These are phyloP conservation scores for Dryococelus australis DNA, from an alignment of 2,888 invertebrate species.

Conservation along the genomic window DNA sequence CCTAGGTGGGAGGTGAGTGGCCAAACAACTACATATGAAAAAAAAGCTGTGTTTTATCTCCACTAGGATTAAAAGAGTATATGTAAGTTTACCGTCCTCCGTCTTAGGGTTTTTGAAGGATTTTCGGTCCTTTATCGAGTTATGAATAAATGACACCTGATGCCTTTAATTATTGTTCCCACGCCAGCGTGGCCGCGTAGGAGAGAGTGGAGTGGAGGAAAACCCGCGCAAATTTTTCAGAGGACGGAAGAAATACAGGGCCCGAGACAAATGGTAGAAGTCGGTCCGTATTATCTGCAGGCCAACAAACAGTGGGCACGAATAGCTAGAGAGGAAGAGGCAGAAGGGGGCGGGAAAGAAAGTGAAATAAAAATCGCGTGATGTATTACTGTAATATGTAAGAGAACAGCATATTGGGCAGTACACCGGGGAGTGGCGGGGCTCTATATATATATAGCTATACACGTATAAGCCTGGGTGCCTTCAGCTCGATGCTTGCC, in stretches of 20 bases:
- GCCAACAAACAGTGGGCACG: conserved; percentile 1
- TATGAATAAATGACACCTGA: too few relatives aligned
- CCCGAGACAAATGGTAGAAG: neutral
- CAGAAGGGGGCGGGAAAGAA: neutral
- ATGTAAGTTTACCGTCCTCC: too few relatives aligned
- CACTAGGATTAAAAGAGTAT: too few relatives aligned
- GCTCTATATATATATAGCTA: neutral
- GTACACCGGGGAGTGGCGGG: neutral
- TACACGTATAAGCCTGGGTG: neutral
- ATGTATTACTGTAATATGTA: conserved; percentile 16
- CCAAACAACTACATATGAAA: too few relatives aligned
- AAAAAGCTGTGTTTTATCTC: too few relatives aligned
- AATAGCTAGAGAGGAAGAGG: neutral
- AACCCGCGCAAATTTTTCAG: neutral
- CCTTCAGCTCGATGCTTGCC: neutral
- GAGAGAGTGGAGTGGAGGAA: neutral
- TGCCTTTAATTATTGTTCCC: too few relatives aligned
- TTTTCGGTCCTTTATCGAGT: too few relatives aligned
- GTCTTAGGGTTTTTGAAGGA: too few relatives aligned
- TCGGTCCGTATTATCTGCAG: neutral
- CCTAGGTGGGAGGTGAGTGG: too few relatives aligned
- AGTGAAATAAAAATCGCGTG: conserved; percentile 3
- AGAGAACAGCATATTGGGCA: neutral
- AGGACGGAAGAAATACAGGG: neutral
- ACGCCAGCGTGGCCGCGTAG: too few relatives aligned